These are phyloP conservation scores for Frieseomelitta varia DNA, from an alignment of 1,140 invertebrate genomes.

Conservation along the genomic window DNA sequence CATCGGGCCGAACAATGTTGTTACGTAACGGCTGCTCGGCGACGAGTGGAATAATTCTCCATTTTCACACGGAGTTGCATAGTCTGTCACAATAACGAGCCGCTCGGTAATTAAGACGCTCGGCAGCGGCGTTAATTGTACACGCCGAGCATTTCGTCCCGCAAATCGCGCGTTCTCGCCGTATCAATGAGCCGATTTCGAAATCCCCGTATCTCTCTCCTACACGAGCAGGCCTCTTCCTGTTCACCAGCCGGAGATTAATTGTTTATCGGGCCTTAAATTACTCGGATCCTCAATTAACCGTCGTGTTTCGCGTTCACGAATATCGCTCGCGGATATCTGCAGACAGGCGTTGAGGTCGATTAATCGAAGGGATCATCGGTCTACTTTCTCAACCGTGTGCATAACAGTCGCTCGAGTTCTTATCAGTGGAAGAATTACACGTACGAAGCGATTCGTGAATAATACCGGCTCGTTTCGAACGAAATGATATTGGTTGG, in stretches of 20 bases:
- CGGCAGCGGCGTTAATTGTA: slow-evolving; percentile 47
- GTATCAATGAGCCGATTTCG: neutral
- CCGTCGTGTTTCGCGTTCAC: neutral
- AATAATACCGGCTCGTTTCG: no score
- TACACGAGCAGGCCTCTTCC: neutral
- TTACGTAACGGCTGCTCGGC: slow-evolving; percentile 47
- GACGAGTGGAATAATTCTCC: slow-evolving; percentile 59
- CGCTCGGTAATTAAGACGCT: slow-evolving; percentile 57
- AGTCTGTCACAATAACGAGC: slow-evolving; percentile 59
- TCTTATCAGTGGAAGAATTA: neutral
- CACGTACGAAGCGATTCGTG: neutral
- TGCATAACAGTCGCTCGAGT: neutral
- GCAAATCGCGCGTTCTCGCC: neutral
- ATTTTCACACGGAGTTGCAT: slow-evolving; percentile 65
- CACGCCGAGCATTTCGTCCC: neutral
- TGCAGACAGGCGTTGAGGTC: neutral
- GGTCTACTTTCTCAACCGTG: neutral
- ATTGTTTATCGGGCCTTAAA: neutral
- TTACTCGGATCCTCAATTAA: neutral
- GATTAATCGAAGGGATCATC: neutral
- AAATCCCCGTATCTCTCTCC: neutral
- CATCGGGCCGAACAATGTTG: neutral
- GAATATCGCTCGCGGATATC: neutral
- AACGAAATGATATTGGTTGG: no score
- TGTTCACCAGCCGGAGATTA: neutral